These are phyloP conservation scores for Apogon hyalosoma DNA, from an alignment of 2,797 vertebrate species.

Conservation along the genomic window DNA sequence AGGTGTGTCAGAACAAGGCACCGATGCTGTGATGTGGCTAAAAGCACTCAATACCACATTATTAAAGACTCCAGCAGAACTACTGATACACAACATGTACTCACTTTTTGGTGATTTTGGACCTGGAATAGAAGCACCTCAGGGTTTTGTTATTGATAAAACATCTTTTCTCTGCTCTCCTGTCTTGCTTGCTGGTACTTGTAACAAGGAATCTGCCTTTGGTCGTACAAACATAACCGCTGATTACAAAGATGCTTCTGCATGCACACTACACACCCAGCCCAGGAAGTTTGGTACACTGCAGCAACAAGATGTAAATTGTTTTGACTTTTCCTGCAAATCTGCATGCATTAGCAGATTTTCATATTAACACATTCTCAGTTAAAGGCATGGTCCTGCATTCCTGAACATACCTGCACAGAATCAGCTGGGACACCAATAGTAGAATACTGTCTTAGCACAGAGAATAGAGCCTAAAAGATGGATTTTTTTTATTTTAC, in stretches of 20 bases:
- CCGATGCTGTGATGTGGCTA: constrained; percentile 33
- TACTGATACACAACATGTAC: neutral
- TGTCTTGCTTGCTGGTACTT: constrained; percentile 64
- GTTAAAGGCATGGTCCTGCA: neutral
- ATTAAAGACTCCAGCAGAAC: constrained; percentile 32
- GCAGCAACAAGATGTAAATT: constrained; percentile 2
- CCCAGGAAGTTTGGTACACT: neutral
- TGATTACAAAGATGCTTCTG: constrained; percentile 19
- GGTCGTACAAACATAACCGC: constrained; percentile 32
- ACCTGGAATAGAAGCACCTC: constrained; percentile 35
- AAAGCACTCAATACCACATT: constrained; percentile 42
- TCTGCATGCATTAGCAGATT: neutral
- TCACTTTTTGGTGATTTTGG: constrained; percentile 42
- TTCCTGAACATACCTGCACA: constrained; percentile 5
- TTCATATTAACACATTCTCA: neutral
- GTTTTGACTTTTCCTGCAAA: neutral
- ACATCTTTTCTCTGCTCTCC: constrained; percentile 50
- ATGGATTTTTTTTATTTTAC: too few species aligned
- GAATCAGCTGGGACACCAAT: neutral
- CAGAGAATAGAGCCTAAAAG: too few species aligned
- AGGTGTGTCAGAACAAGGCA: constrained; percentile 33
- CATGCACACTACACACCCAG: constrained; percentile 5
- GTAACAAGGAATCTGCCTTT: constrained; percentile 65
- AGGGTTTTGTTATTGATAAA: constrained; percentile 59
- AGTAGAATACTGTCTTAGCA: too few species aligned